Evolutionary conservation across 2,797 vertebrate genomes (phyloP), one percentile per base, ranked within the genome.

Genomic region (Ara ararauna): DNA sequence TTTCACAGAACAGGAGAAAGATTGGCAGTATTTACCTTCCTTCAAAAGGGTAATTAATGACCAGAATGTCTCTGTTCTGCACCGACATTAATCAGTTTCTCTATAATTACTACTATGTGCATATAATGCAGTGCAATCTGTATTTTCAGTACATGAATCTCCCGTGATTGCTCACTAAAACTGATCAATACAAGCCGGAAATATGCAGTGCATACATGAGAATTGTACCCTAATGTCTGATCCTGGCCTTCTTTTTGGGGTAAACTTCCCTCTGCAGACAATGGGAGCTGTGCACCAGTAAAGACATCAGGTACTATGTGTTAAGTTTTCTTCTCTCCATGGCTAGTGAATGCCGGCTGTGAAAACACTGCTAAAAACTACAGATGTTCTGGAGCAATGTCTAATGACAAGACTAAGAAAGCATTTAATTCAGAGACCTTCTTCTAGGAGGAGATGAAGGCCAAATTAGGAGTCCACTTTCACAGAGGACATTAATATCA

Each of bases 241-340:
- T 48, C 12, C 40, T n/a, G 27, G 5, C 30, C 40, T 66, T 13
- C 19, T 16, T 34, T 56, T 21, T 32, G 13, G 50, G 14, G 3
- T 30, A 47, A 44, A 32, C 26, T 42, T 66, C 38, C 36, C 48
- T 67, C 61, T 64, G 65, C 40, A 51, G 51, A 42, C 47, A 73
- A 15, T 1, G 5, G 34, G 24, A 80, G 11, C 44, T 45, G 23
- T 38, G 36, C 13, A 53, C 53, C 80, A 36, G 45, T 19, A 47
- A 30, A 76, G 62, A 60, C 0, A 0, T 20, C 53, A 29, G 38
- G 24, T 10, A 60, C 19, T 6, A 1, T 16, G 24, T 19, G 16
- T 24, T 42, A 71, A 20, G 24, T n/a, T 75, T 70, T 56, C 40
- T 20, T 65, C 32, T 61, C 50, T 38, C 42, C 3, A 1, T 60